Conservation (phyloP, 1,140 invertebrate species). For the Idris sp. region DNA sequence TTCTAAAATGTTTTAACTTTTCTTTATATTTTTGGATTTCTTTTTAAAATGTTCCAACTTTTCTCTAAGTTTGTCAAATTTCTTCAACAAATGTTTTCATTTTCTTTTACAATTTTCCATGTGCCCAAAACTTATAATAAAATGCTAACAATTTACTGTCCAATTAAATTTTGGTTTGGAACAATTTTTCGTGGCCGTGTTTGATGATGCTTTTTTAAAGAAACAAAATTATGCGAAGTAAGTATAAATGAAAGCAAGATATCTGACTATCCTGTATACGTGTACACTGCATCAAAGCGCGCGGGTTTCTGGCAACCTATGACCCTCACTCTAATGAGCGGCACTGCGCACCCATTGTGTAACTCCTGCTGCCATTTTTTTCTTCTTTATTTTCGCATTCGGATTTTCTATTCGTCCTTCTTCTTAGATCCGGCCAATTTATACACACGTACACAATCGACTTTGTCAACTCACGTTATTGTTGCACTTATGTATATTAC, state of each 20-base stretch:
- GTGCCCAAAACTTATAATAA: no score
- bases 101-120: no score
- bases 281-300: constrained; percentile 27
- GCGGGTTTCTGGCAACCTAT: constrained; percentile 63
- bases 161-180: no score
- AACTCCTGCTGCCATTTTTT: constrained; percentile 50
- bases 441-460: constrained; percentile 45
- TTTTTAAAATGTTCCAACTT: no score
- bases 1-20: no score
- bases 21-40: no score
- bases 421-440: constrained; percentile 57
- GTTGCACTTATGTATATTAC: constrained; percentile 35
- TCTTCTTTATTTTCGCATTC: constrained; percentile 39
- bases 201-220: no score
- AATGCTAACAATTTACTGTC: no score
- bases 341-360: constrained; percentile 72
- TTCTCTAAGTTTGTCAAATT: no score
- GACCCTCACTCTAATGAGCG: constrained; percentile 73
- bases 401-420: constrained; percentile 58
- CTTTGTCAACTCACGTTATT: constrained; percentile 35
- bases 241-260: constrained; percentile 35
- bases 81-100: no score
- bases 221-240: constrained; percentile 14
- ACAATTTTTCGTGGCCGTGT: no score
- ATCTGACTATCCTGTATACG: constrained; percentile 34